Base-by-base conservation (phyloP, 2,113 vertebrate species). In the Halcyon senegalensis region DNA sequence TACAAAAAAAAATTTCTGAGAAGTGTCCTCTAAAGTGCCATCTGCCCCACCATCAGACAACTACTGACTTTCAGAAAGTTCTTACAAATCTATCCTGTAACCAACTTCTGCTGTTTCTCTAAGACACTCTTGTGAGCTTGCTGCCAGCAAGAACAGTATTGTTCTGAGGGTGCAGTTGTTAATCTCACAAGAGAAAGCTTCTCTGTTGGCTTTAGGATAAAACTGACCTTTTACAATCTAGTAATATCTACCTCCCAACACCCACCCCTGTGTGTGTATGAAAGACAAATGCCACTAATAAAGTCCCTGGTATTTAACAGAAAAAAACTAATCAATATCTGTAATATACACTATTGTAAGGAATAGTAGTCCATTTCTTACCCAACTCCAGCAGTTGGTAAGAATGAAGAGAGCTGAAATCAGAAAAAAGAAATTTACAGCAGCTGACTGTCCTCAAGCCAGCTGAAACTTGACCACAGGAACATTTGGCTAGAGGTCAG, bases 401-500 rank as follows among this genome's bases (percentile, higher is more conserved):
- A 87, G 92, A 94, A 80, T 24, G 35, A 88, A 91, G 35, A 67
- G 70, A 56, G 86, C 80, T 95, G 87, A 96, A 96, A 88, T 13
- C 41, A 67, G 87, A 60, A 91, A 67, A 89, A 82, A 73, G 76
- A 75, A 89, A 73, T 58, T 39, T 51, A 94, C 64, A 94, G 82
- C 63, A 85, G 84, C 58, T 95, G 73, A 96, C 92, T 93, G 83
- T 79, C 78, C 73, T 78, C 86, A 31, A 78, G 55, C 82, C 67
- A 78, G 87, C 31, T 88, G 82, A 91, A 95, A 87, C 51, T 46
- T 53, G 84, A 64, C 84, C 75, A 94, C 94, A 92, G 80, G 72
- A 92, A 88, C 82, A 90, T 43, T 89, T 89, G 93, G 85, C 75
- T 83, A 93, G 80, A 80, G 93, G 90, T 97, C 76, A 93, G 74